Conservation (phyloP, 2,888 invertebrate species). For the Habrosyne pyritoides region DNA sequence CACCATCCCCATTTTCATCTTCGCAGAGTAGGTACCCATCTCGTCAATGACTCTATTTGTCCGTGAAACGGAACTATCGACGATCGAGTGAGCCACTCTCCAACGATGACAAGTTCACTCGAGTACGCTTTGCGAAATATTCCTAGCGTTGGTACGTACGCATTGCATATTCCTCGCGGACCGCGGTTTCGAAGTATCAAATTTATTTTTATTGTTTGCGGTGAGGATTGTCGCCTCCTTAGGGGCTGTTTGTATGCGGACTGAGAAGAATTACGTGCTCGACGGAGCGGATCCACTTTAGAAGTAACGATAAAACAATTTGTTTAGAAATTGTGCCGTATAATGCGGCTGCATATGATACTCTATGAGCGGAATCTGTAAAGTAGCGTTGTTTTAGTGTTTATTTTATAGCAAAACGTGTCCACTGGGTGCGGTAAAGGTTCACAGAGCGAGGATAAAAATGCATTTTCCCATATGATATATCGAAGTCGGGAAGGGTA, state of each 20-base stretch:
- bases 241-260: slow-evolving; percentile 79
- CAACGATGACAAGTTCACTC: slow-evolving; percentile 24
- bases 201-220: slow-evolving; percentile 81
- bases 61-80: slow-evolving; percentile 51
- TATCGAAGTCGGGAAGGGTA: slow-evolving; percentile 37
- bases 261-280: slow-evolving; percentile 76
- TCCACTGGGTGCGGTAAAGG: slow-evolving; percentile 48
- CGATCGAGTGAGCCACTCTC: slow-evolving; percentile 40
- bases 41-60: slow-evolving; percentile 52
- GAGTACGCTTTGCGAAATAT: slow-evolving; percentile 35
- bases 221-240: slow-evolving; percentile 78
- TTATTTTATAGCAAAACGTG: slow-evolving; percentile 59
- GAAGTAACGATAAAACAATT: slow-evolving; percentile 78
- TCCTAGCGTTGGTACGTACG: slow-evolving; percentile 27
- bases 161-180: slow-evolving; percentile 66
- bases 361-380: slow-evolving; percentile 55
- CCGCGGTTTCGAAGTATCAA: slow-evolving; percentile 68
- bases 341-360: slow-evolving; percentile 57
- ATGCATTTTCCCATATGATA: slow-evolving; percentile 55
- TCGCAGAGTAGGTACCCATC: slow-evolving; percentile 30
- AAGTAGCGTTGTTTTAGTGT: slow-evolving; percentile 53
- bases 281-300: slow-evolving; percentile 68
- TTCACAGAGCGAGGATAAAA: slow-evolving; percentile 42
- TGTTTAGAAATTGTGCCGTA: slow-evolving; percentile 70
- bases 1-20: slow-evolving; percentile 60